These are phyloP conservation scores for Hedya salicella DNA, from an alignment of 2,888 invertebrate genomes.

Conservation along the genomic window DNA sequence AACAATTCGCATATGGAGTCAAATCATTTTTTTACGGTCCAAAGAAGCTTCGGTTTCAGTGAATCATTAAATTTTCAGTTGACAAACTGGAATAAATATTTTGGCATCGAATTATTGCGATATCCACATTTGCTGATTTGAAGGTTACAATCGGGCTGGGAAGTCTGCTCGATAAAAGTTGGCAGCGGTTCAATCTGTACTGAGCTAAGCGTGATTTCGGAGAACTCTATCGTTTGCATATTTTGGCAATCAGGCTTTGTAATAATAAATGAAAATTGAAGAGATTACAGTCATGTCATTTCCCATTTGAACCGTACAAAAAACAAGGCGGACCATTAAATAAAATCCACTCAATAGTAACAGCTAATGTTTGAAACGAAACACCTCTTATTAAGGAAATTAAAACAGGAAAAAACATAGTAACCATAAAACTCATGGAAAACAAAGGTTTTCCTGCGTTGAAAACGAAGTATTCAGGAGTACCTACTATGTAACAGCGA, in stretches of 20 bases:
- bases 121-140: constrained; percentile 31
- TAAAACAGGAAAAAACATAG: constrained; percentile 11
- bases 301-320: not conserved
- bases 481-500: too few species aligned
- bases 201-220: constrained; percentile 13
- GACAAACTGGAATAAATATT: constrained; percentile 56
- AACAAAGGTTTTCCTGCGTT: not conserved
- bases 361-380: not conserved
- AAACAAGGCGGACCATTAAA: not conserved
- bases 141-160: constrained; percentile 30
- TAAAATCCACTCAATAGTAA: not conserved
- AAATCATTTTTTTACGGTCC: constrained; percentile 66
- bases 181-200: constrained; percentile 33
- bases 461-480: not conserved
- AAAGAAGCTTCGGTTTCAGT: constrained; percentile 59
- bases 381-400: constrained; percentile 4
- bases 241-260: constrained; percentile 23
- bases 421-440: constrained; percentile 17
- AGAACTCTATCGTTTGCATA: constrained; percentile 28
- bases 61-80: constrained; percentile 74
- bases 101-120: constrained; percentile 45
- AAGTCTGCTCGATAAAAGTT: constrained; percentile 8
- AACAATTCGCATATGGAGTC: constrained; percentile 74
- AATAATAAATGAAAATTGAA: constrained; percentile 18
- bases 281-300: not conserved